A percentile compares a stretch with the other conserved stretches of the same genome.
phyloP scores from a whole-genome alignment of 2,888 invertebrate genomes.

The Galeruca laticollis region DNA sequence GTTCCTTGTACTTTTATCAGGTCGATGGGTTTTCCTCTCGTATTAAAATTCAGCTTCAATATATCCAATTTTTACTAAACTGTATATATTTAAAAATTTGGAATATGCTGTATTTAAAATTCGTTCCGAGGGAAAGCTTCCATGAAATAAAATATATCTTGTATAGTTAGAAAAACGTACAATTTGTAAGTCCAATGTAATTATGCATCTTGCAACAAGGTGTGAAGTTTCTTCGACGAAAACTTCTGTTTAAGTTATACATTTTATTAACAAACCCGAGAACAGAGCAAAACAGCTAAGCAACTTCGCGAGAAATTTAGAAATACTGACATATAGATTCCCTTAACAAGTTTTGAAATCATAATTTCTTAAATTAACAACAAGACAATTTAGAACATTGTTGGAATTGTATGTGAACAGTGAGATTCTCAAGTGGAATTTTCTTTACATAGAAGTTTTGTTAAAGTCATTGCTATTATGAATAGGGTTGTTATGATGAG shows the following conservation, averaged over 20 bases:
- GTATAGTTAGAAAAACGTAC: conserved; percentile 11
- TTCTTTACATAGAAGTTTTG: neutral
- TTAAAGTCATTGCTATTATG: neutral
- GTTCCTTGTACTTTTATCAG: no score
- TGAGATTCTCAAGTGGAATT: conserved; percentile 4
- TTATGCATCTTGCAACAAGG: conserved; percentile 39
- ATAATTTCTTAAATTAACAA: conserved; percentile 32
- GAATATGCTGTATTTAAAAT: neutral
- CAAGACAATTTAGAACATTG: conserved; percentile 20
- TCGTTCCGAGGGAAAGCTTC: conserved; percentile 6
- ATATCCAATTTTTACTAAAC: no score
- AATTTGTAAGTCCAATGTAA: conserved; percentile 36
- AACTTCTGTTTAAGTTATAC: conserved; percentile 47
- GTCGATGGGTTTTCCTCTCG: no score
- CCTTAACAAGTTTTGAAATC: conserved; percentile 34
- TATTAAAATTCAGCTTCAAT: no score
- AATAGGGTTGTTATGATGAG: no score
- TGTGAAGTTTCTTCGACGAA: conserved; percentile 43
- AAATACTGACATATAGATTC: conserved; percentile 37
- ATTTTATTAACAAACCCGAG: conserved; percentile 42
- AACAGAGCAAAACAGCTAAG: conserved; percentile 41
- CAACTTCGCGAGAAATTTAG: conserved; percentile 30
- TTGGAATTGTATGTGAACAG: conserved; percentile 21
- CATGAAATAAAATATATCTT: conserved; percentile 12
- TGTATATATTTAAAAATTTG: neutral